A percentile compares a stretch with the other conserved stretches of the same genome.
Conservation (phyloP, 2,113 vertebrate species). For the Reinhardtius hippoglossoides region DNA sequence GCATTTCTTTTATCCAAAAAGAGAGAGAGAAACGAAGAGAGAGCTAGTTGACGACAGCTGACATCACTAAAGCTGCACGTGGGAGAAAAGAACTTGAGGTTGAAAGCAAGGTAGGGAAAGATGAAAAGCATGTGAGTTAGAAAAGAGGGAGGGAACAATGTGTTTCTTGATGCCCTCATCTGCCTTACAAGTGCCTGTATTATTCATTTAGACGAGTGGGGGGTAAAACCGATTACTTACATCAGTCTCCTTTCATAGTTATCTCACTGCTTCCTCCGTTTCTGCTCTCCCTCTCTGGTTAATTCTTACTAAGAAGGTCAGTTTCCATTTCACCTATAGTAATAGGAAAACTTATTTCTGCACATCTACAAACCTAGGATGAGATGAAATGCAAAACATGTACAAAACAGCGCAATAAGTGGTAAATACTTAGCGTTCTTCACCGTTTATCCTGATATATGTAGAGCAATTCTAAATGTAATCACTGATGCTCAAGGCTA, state of each 20-base stretch:
- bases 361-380: not conserved
- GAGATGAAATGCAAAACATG: not conserved
- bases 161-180: constrained; percentile 20
- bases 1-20: not conserved
- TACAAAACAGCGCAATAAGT: not conserved
- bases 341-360: not conserved
- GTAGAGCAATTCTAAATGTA: not conserved
- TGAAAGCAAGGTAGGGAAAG: not conserved
- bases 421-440: not conserved
- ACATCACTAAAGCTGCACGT: not conserved
- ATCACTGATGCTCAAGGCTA: not conserved
- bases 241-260: constrained; percentile 29
- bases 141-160: not conserved
- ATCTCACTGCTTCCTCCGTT: constrained; percentile 9
- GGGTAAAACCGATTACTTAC: constrained; percentile 23
- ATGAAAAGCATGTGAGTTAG: not conserved
- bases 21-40: not conserved
- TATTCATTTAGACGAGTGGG: constrained; percentile 45
- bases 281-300: not conserved
- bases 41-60: not conserved
- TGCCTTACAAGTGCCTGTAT: constrained; percentile 36
- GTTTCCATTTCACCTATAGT: not conserved
- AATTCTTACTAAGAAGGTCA: not conserved
- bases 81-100: not conserved
- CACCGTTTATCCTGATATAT: not conserved